Percentiles rank a stretch among this genome's conserved stretches.
phyloP scores from a whole-genome alignment of 2,888 invertebrate species.

The Athalia cordata region DNA sequence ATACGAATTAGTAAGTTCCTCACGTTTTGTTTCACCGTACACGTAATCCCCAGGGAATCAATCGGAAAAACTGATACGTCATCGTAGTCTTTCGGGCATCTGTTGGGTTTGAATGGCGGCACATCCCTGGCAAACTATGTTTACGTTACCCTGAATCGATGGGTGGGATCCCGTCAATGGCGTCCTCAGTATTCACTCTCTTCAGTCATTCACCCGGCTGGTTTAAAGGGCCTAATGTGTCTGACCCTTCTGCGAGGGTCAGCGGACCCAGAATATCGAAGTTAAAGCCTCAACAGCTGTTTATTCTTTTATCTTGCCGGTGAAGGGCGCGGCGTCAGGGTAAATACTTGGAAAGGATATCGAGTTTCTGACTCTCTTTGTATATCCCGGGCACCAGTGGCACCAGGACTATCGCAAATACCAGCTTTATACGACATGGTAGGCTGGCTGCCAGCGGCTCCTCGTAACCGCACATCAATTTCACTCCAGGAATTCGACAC shows the following conservation, averaged over 20 bases:
- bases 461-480: not conserved
- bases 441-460: not conserved
- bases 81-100: no score
- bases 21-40: no score
- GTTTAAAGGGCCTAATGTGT: slow-evolving; percentile 56
- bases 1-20: no score
- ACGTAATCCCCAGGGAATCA: no score
- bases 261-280: not conserved
- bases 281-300: slow-evolving; percentile 24
- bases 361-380: slow-evolving; percentile 5
- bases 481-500: not conserved
- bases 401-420: no score
- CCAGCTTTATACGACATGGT: not conserved
- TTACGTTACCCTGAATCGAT: slow-evolving; percentile 54
- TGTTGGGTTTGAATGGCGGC: no score
- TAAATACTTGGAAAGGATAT: slow-evolving; percentile 23
- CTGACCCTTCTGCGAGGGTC: slow-evolving; percentile 15
- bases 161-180: slow-evolving; percentile 45
- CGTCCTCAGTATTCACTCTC: not conserved
- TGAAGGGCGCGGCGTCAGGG: not conserved
- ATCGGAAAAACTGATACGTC: no score
- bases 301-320: slow-evolving; percentile 28
- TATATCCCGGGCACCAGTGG: no score
- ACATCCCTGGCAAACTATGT: slow-evolving; percentile 14
- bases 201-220: slow-evolving; percentile 41